Base-by-base conservation (phyloP, 2,888 invertebrate species). In the Gasteruption jaculator region DNA sequence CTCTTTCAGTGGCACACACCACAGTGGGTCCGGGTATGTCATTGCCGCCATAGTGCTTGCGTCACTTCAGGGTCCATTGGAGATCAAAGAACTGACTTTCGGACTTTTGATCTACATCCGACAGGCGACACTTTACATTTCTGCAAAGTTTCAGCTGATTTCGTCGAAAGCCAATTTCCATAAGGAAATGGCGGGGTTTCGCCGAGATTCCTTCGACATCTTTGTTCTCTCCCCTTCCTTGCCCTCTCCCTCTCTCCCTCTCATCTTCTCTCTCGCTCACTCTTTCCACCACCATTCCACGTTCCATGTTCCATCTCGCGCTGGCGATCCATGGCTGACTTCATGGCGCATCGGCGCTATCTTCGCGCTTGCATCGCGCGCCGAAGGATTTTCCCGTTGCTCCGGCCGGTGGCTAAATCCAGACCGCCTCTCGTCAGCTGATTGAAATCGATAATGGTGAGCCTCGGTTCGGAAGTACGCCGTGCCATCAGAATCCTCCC, bases 371-470 rank as follows among this genome's bases (percentile, higher is more conserved):
- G 18, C 40, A 36, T 38, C 41, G 31, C 32, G 39, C 45, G 29
- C 41, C 45, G 22, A 50, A 52, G 46, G 52, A 52, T 42, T 46
- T 61, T 61, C 43, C 57, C 49, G 41, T 56, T 56, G 46, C 60
- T 61, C 52, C 50, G 52, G 43, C 56, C 60, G 35, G 64, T 68
- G 24, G 75, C 76, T 45, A 72, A 63, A 43, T 79, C 79, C 33
- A 81, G 68, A 41, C 79, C 79, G 22, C 78, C 78, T 37, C 79
- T 73, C 5, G 82, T 81, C 60, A 84, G 75, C 66, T 80, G 75
- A 73, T 84, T 85, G 61, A 85, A 80, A 73, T 85, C 84, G 49
- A 85, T 83, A 54, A 85, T 83, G 18, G 83, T 79, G 46, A 85
- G 74, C 58, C 79, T 77, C n/a, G 83, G 82, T 59, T 79, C 60